Base-by-base conservation (phyloP, 1,140 invertebrate species). In the Andrena cerasifolii region DNA sequence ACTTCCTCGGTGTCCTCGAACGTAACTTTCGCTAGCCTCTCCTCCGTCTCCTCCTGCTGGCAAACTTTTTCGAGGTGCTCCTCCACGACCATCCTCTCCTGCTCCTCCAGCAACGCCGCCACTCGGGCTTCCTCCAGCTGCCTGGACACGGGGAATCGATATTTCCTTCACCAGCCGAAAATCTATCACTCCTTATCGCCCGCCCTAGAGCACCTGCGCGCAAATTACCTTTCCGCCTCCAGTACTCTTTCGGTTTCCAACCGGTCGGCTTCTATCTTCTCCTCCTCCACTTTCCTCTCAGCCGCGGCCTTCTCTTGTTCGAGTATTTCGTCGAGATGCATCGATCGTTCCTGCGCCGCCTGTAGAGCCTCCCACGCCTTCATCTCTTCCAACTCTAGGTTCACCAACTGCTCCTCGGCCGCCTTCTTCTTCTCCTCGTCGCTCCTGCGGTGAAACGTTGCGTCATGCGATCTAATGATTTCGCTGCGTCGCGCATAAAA, bases 281-380 rank as follows among this genome's bases (percentile, higher is more conserved):
- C 84, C 63, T 92, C 90, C 54, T 92, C 87, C 0, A 68, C 80
- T 71, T 88, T 84, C 56, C 91, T 90, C 63, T 90, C 88, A 6
- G 80, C 88, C 65, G 89, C 91, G 21, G 84, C 76, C 43, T 87
- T 88, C 67, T 93, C 92, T 31, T 90, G 89, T 28, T 91, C 91
- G 1, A 88, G 85, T 47, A 93, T 92, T 80, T 92, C 90, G 8
- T 82, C 76, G 0, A 89, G 71, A 59, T 91, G 87, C 2, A 36
- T 76, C 49, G 79, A 80, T 24, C 89, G 88, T 72, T 89, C 87
- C 31, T 90, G 89, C 5, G 88, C 88, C 58, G 80, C 85, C 28
- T 90, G 78, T 49, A 89, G 3, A 18, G 87, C 90, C 47, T 90
- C 73, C 77, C 89, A 88, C 18, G 88, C 89, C 21, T 91, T 89